phyloP scores from a whole-genome alignment of 2,888 invertebrate species.

The Euplexia lucipara region DNA sequence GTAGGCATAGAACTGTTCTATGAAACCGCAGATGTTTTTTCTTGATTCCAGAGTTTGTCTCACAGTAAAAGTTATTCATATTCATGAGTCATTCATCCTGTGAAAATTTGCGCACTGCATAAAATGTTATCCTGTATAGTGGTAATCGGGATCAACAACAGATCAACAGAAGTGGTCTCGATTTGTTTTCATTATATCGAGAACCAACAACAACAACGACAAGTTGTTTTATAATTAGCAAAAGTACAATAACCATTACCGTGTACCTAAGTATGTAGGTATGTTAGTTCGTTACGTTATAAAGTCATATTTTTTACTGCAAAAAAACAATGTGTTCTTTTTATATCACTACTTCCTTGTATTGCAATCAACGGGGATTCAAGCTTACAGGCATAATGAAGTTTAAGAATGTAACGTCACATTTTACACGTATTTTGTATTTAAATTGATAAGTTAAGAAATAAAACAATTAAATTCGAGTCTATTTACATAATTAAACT shows the following conservation, averaged over 20 bases:
- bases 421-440: slow-evolving; percentile 21
- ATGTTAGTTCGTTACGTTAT: not conserved
- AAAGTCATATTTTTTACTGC: slow-evolving; percentile 19
- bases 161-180: too few relatives aligned
- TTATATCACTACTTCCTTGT: slow-evolving; percentile 21
- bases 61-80: too few relatives aligned
- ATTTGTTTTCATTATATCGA: too few relatives aligned
- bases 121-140: too few relatives aligned
- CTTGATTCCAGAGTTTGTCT: too few relatives aligned
- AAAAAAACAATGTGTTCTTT: not conserved
- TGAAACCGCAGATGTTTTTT: too few relatives aligned
- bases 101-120: too few relatives aligned
- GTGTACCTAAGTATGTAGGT: not conserved
- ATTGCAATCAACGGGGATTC: slow-evolving; percentile 30
- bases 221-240: too few relatives aligned
- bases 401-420: slow-evolving; percentile 30
- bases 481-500: slow-evolving; percentile 9
- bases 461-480: slow-evolving; percentile 20
- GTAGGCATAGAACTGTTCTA: too few relatives aligned
- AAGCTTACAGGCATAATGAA: slow-evolving; percentile 3
- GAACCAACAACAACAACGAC: too few relatives aligned
- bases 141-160: too few relatives aligned
- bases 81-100: too few relatives aligned
- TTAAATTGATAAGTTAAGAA: slow-evolving; percentile 3
- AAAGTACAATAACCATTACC: not conserved